Evolutionary conservation across 2,113 vertebrate genomes (phyloP).

Genomic region (Corvus cornix): DNA sequence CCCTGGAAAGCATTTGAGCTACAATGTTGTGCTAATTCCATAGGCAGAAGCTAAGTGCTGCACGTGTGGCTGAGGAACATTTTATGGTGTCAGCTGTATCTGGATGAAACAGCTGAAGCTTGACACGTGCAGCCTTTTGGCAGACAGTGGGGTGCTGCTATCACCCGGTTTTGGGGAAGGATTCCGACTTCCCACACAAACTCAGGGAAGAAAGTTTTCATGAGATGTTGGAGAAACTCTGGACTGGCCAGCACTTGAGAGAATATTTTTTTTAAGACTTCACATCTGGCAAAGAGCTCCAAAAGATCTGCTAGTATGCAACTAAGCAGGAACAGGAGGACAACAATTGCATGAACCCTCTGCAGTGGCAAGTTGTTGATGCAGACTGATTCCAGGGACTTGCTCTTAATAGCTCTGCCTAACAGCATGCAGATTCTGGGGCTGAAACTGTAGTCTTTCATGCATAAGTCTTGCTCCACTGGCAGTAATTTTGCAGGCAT

Average conservation of each 20-base stretch:
- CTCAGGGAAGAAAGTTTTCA: not conserved
- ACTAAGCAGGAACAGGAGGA: not conserved
- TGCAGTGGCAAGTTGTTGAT: not conserved
- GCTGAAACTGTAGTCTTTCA: not conserved
- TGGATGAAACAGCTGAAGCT: not conserved
- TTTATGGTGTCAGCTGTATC: not conserved
- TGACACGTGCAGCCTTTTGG: not conserved
- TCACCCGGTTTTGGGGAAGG: not conserved
- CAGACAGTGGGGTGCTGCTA: not conserved
- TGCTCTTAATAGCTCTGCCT: not conserved
- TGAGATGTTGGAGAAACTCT: not conserved
- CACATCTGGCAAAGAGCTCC: not conserved
- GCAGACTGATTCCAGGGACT: not conserved
- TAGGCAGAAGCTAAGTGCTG: not conserved
- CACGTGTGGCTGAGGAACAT: not conserved
- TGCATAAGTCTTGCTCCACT: not conserved
- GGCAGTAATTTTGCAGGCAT: not conserved
- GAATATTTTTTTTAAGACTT: not conserved
- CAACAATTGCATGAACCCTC: not conserved
- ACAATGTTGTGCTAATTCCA: not conserved
- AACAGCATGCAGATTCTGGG: not conserved
- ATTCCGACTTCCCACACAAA: not conserved
- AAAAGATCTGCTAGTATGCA: not conserved
- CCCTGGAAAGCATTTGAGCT: not conserved
- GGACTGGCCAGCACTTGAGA: not conserved